These are phyloP conservation scores for Drosophila micromelanica DNA, from an alignment of 1,140 invertebrate species.

Conservation along the genomic window DNA sequence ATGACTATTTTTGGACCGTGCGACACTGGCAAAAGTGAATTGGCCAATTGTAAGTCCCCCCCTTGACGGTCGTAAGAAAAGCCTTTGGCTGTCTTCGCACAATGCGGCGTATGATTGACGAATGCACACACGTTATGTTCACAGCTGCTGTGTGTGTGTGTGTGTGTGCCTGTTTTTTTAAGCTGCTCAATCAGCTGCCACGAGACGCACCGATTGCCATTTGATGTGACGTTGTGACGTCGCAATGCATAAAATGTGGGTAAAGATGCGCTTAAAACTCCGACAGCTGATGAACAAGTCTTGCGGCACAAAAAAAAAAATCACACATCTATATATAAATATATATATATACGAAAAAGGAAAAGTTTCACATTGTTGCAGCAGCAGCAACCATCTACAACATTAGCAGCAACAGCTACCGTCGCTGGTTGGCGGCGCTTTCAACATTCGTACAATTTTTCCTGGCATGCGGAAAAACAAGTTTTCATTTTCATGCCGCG, in stretches of 20 bases:
- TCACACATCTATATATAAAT: no score
- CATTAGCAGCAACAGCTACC: constrained; percentile 18
- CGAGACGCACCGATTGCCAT: constrained; percentile 57
- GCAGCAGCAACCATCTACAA: constrained; percentile 9
- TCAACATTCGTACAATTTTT: constrained; percentile 54
- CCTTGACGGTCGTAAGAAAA: constrained; percentile 31
- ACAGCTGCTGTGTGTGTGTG: constrained; percentile 17
- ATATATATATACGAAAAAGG: constrained; percentile 38
- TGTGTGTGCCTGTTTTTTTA: constrained; percentile 17
- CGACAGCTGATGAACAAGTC: constrained; percentile 51
- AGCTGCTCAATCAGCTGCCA: constrained; percentile 37
- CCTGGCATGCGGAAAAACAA: constrained; percentile 77
- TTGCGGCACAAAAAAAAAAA: constrained; percentile 38
- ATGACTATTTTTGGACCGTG: constrained; percentile 77
- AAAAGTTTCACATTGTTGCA: constrained; percentile 61
- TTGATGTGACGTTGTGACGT: constrained; percentile 35
- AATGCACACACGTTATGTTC: constrained; percentile 18
- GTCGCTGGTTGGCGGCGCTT: constrained; percentile 31
- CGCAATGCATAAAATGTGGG: constrained; percentile 65
- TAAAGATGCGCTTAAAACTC: constrained; percentile 70
- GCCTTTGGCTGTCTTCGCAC: constrained; percentile 16
- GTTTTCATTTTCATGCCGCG: constrained; percentile 72
- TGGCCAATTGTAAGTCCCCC: constrained; percentile 30
- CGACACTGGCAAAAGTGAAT: constrained; percentile 45
- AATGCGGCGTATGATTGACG: constrained; percentile 69